A percentile compares a stretch with the other conserved stretches of the same genome.
Conservation (phyloP, 2,113 vertebrate genomes). For the Genyomyrus donnyi region DNA sequence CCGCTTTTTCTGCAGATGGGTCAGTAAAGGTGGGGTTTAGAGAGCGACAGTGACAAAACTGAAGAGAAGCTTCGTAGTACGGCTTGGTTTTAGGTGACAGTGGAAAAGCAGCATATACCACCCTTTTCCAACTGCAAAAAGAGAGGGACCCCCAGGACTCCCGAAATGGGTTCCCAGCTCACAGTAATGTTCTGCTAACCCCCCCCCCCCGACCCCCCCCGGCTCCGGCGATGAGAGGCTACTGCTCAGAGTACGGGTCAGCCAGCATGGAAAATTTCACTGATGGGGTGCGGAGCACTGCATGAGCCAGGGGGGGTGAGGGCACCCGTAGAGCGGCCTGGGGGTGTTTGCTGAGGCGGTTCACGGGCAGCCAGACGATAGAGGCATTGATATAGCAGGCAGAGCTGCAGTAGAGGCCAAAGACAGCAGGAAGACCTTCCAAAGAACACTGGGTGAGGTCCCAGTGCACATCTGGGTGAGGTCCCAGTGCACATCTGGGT, state of each 20-base stretch:
- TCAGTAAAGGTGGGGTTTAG: background rate
- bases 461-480: too few relatives aligned
- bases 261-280: background rate
- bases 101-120: too few relatives aligned
- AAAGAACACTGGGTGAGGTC: conserved; percentile 9
- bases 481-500: background rate
- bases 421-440: conserved; percentile 59
- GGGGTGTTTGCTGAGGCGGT: background rate
- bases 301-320: background rate
- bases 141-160: background rate
- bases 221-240: background rate
- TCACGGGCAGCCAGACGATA: conserved; percentile 80
- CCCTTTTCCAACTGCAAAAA: background rate
- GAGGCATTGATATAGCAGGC: conserved; percentile 85
- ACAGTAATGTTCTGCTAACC: background rate
- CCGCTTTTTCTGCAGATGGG: background rate
- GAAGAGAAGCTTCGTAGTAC: background rate
- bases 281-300: background rate
- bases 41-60: background rate
- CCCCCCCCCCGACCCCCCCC: too few relatives aligned
- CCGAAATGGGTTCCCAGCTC: background rate
- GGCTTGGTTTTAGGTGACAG: too few relatives aligned
- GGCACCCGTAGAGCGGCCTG: background rate
- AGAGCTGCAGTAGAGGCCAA: conserved; percentile 68
- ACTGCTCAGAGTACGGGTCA: background rate